A percentile compares a stretch with the other conserved stretches of the same genome.
These are phyloP conservation scores for Dichetophora obliterata DNA, from an alignment of 2,888 invertebrate genomes.

Conservation along the genomic window DNA sequence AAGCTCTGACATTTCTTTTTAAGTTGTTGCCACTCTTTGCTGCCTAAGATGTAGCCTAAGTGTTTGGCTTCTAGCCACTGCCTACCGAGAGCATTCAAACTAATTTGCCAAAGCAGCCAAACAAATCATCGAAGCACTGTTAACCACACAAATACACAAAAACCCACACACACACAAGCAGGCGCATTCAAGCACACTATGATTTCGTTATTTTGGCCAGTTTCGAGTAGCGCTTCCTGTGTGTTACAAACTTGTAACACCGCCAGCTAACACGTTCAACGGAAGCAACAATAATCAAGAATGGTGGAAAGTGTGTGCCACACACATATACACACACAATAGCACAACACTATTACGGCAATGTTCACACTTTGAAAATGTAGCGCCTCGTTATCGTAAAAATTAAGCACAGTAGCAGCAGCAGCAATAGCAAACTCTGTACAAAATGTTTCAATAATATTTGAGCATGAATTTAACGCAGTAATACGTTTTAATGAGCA, in stretches of 20 bases:
- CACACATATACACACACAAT: neutral
- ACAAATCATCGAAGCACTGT: neutral
- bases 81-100: neutral
- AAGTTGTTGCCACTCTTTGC: neutral
- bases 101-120: constrained; percentile 14
- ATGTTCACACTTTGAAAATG: constrained; percentile 20
- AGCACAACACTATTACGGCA: constrained; percentile 8
- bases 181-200: neutral
- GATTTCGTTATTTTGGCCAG: neutral
- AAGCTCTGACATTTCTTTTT: too few species aligned
- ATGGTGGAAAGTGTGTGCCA: neutral
- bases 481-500: constrained; percentile 58
- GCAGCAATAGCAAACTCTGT: neutral
- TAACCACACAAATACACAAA: neutral
- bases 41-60: neutral
- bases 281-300: constrained; percentile 28
- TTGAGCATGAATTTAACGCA: constrained; percentile 43
- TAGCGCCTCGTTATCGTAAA: constrained; percentile 12
- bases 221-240: constrained; percentile 9
- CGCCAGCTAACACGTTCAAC: constrained; percentile 16
- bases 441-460: neutral
- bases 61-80: neutral
- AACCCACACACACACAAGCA: neutral
- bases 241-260: neutral
- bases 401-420: constrained; percentile 2